phyloP scores from a whole-genome alignment of 2,113 vertebrate species.

The Nesoenas mayeri region DNA sequence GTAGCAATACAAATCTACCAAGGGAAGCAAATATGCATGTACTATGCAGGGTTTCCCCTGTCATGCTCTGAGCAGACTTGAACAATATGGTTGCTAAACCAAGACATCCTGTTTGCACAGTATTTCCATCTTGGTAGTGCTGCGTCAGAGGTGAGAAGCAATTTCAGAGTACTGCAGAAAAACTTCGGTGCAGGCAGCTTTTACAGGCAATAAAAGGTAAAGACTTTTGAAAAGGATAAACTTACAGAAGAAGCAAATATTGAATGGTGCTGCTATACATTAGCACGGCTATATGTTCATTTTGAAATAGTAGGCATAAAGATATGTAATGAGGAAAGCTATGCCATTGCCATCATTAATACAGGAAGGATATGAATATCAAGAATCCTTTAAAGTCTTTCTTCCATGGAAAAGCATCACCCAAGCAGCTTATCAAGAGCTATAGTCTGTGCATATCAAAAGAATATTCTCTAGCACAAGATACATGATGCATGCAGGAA shows the following conservation, averaged over 20 bases:
- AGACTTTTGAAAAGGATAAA: background rate
- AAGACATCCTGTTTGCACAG: background rate
- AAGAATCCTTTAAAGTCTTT: background rate
- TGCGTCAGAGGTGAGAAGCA: background rate
- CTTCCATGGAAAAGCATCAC: background rate
- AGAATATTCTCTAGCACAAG: slow-evolving; percentile 3
- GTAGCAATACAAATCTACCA: background rate
- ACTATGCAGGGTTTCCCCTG: background rate
- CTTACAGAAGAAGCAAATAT: background rate
- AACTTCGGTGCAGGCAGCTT: background rate
- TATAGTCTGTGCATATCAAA: background rate
- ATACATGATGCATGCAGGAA: background rate
- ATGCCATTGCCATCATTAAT: background rate
- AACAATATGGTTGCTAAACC: background rate
- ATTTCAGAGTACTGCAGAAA: slow-evolving; percentile 1
- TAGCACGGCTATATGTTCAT: background rate
- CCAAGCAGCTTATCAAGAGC: background rate
- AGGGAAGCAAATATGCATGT: background rate
- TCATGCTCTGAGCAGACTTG: background rate
- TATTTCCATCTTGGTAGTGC: background rate
- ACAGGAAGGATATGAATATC: background rate
- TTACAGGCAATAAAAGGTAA: background rate
- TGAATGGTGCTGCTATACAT: background rate
- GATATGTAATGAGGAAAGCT: background rate
- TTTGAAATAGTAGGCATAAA: background rate